A percentile compares a stretch with the other conserved stretches of the same genome.
Conservation (phyloP, 1,140 invertebrate species). For the Apolygus lucorum region DNA sequence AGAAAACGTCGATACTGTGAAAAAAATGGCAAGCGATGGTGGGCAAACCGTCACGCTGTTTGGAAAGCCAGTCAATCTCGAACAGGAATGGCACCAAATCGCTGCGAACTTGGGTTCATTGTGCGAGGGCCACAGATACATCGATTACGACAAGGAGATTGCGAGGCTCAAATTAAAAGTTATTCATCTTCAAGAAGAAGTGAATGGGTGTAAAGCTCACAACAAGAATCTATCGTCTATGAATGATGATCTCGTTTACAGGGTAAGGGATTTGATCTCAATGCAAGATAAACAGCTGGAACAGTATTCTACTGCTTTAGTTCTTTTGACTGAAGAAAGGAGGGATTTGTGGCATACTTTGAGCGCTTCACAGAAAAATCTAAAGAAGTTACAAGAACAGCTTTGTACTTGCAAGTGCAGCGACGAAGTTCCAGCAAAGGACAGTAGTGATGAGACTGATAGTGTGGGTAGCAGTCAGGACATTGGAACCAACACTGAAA, state of each 20-base stretch:
- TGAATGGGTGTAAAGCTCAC: neutral
- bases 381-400: neutral
- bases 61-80: neutral
- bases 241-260: neutral
- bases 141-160: neutral
- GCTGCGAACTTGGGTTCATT: neutral
- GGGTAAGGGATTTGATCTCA: neutral
- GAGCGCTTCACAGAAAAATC: neutral
- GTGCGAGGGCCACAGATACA: neutral
- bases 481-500: neutral
- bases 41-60: neutral
- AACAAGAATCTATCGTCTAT: neutral
- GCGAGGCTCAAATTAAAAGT: neutral
- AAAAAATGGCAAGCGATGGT: no score
- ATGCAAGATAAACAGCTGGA: neutral
- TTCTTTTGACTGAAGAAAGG: neutral
- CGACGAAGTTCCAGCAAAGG: neutral
- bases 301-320: neutral
- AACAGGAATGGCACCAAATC: neutral
- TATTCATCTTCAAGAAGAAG: neutral
- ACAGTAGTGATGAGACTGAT: neutral
- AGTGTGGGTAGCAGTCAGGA: no score
- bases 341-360: slow-evolving; percentile 1
- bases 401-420: neutral
- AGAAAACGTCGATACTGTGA: no score